Evolutionary conservation across 92 coral and sea anemone species (phyloP).

Genomic region (Phenganax stokvisi): DNA sequence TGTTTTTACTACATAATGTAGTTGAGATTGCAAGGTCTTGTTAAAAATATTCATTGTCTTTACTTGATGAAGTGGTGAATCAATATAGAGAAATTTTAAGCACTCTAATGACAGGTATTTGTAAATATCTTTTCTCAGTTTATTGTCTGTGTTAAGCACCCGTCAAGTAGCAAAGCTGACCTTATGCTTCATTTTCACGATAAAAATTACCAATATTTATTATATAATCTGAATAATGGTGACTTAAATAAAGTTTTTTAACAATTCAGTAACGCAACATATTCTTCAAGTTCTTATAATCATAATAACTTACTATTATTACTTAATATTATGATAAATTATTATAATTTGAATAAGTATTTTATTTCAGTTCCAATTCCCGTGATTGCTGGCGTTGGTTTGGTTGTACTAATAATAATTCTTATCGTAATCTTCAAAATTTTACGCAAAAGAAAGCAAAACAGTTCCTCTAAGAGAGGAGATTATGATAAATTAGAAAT

Average conservation of each 20-base stretch:
- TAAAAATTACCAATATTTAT: neutral
- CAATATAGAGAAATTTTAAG: neutral
- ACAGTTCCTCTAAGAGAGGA: neutral
- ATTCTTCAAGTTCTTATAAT: too few species aligned
- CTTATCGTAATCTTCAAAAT: conserved; percentile 16
- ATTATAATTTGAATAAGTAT: neutral
- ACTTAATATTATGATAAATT: too few species aligned
- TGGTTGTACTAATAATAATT: conserved; percentile 1
- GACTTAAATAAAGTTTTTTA: too few species aligned
- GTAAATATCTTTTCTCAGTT: neutral
- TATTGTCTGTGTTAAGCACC: neutral
- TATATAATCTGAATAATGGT: too few species aligned
- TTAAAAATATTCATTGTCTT: too few species aligned
- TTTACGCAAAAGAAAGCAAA: conserved; percentile 1
- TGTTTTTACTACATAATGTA: too few species aligned
- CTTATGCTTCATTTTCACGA: neutral
- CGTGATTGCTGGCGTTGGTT: conserved; percentile 7
- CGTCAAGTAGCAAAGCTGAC: neutral
- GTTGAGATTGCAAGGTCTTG: too few species aligned
- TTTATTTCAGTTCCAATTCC: conserved; percentile 33
- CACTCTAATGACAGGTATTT: conserved; percentile 11
- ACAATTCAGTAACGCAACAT: too few species aligned
- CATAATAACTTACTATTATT: too few species aligned
- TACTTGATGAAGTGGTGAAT: too few species aligned
- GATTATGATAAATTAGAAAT: conserved; percentile 20